These are phyloP conservation scores for Lagopus muta DNA, from an alignment of 2,113 vertebrate genomes.

Conservation along the genomic window DNA sequence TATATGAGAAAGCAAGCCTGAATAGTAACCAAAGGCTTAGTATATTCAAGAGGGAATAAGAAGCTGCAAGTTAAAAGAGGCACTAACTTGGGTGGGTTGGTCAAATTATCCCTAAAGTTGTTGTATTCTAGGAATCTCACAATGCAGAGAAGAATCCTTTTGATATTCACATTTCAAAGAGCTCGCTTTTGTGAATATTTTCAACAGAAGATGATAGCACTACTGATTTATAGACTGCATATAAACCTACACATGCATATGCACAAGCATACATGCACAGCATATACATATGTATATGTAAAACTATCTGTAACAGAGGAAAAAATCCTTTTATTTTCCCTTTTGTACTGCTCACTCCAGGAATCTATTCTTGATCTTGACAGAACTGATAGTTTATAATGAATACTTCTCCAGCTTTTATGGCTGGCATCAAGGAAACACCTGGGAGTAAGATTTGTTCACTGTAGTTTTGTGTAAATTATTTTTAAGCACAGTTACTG, in stretches of 20 bases:
- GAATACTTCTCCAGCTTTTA: conserved; percentile 60
- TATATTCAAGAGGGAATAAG: conserved; percentile 12
- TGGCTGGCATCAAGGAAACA: conserved; percentile 60
- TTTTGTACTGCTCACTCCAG: conserved; percentile 62
- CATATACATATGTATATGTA: conserved; percentile 59
- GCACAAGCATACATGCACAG: conserved; percentile 39
- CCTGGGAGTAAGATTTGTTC: conserved; percentile 61
- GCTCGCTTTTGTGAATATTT: conserved; percentile 40
- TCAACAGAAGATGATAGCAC: conserved; percentile 32
- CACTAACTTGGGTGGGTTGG: conserved; percentile 12
- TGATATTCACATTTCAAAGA: conserved; percentile 62
- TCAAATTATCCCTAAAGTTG: conserved; percentile 23
- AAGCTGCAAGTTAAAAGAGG: conserved; percentile 14
- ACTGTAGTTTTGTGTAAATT: neutral
- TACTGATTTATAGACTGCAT: conserved; percentile 16
- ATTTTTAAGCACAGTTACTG: conserved; percentile 1
- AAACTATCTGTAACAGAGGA: conserved; percentile 37
- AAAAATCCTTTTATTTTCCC: conserved; percentile 56
- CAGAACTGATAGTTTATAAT: conserved; percentile 69
- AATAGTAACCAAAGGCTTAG: neutral
- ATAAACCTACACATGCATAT: conserved; percentile 46
- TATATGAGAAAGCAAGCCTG: neutral
- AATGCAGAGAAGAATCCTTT: conserved; percentile 37
- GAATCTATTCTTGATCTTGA: conserved; percentile 67
- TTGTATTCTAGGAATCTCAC: conserved; percentile 23